Conservation (phyloP, 1,140 invertebrate genomes). For the Aphidius gifuensis region DNA sequence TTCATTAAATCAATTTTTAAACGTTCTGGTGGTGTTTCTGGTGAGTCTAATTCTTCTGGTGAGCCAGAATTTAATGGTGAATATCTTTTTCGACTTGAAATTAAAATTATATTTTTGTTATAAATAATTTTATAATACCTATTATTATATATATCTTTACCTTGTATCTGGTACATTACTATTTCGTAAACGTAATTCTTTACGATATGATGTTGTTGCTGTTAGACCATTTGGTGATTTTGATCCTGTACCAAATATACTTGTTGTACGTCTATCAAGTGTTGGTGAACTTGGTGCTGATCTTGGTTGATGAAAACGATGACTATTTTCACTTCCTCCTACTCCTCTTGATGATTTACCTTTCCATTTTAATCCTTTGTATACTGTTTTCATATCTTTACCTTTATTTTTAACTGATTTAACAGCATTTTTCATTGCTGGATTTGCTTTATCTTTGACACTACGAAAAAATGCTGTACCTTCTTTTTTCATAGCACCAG, state of each 20-base stretch:
- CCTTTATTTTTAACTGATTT: constrained; percentile 78
- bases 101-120: neutral
- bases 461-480: constrained; percentile 70
- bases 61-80: constrained; percentile 56
- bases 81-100: constrained; percentile 53
- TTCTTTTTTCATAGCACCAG: constrained; percentile 63
- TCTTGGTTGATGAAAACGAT: constrained; percentile 54
- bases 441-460: constrained; percentile 77
- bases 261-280: constrained; percentile 52
- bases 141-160: constrained; percentile 26
- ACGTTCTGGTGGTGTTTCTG: constrained; percentile 48
- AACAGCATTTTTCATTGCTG: constrained; percentile 76
- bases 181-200: constrained; percentile 51
- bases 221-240: constrained; percentile 49
- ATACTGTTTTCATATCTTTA: constrained; percentile 70
- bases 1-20: constrained; percentile 65
- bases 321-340: constrained; percentile 44
- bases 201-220: constrained; percentile 55
- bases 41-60: constrained; percentile 44
- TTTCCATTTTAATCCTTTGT: constrained; percentile 71
- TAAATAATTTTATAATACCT: neutral
- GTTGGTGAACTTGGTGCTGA: constrained; percentile 69
- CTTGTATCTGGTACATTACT: constrained; percentile 51
- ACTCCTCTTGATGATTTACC: constrained; percentile 51
- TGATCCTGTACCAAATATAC: constrained; percentile 47